Conservation (phyloP, 2,113 vertebrate genomes). For the Shinisaurus crocodilurus region DNA sequence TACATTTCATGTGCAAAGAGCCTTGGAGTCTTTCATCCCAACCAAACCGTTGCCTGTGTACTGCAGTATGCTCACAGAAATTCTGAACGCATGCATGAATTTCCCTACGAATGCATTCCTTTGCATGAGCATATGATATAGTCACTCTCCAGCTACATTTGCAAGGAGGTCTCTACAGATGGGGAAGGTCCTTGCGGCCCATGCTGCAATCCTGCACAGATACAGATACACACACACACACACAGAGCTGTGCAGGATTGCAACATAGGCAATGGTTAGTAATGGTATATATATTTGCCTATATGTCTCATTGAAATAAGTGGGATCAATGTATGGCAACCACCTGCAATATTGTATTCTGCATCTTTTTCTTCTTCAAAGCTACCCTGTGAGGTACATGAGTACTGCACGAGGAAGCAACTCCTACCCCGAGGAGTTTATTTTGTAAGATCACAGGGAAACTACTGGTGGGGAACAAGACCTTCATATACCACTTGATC, state of each 20-base stretch:
- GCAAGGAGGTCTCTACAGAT: background rate
- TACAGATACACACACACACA: background rate
- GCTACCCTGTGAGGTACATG: background rate
- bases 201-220: background rate
- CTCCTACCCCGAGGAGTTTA: background rate
- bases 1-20: background rate
- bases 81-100: too few species aligned
- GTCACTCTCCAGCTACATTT: background rate
- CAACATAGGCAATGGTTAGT: too few species aligned
- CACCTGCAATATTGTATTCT: background rate
- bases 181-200: background rate
- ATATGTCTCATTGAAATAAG: background rate
- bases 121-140: background rate
- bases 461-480: conserved; percentile 3
- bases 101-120: background rate
- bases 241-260: background rate
- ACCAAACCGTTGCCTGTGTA: background rate
- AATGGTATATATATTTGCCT: background rate
- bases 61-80: too few species aligned
- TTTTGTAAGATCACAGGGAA: background rate
- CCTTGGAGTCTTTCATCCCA: background rate
- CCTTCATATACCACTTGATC: background rate
- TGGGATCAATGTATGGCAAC: background rate
- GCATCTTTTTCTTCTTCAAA: background rate
- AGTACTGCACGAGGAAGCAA: background rate